These are phyloP conservation scores for Antrozous pallidus DNA, from an alignment of 2,797 vertebrate species.

Conservation along the genomic window DNA sequence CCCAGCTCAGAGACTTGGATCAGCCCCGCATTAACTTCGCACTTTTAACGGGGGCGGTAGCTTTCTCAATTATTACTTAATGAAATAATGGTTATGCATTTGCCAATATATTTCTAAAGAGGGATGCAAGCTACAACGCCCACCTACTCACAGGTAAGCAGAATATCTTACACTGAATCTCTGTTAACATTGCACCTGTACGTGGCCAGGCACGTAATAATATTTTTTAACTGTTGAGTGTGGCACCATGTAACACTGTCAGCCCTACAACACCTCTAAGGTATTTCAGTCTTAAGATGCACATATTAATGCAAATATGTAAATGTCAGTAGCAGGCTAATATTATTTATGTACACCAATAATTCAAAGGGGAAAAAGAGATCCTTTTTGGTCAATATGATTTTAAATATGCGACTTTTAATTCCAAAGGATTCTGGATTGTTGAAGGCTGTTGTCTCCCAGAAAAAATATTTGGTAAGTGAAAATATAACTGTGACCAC, in stretches of 20 bases:
- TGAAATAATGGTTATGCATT: slow-evolving; percentile 70
- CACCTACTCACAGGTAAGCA: slow-evolving; percentile 53
- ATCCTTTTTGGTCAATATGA: slow-evolving; percentile 39
- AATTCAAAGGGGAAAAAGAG: slow-evolving; percentile 65
- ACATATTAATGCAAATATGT: slow-evolving; percentile 71
- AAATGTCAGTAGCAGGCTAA: slow-evolving; percentile 59
- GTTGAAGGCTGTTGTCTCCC: not conserved
- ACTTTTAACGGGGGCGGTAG: slow-evolving; percentile 78
- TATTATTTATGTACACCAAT: slow-evolving; percentile 76
- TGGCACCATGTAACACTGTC: slow-evolving; percentile 56
- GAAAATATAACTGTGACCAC: not conserved
- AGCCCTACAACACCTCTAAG: slow-evolving; percentile 64
- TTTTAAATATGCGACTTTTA: slow-evolving; percentile 43
- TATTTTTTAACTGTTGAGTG: slow-evolving; percentile 25
- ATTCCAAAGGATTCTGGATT: not conserved
- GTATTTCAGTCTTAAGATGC: slow-evolving; percentile 68
- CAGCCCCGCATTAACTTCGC: slow-evolving; percentile 78
- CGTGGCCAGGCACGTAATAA: slow-evolving; percentile 39
- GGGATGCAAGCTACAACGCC: slow-evolving; percentile 47
- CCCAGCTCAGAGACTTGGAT: slow-evolving; percentile 80
- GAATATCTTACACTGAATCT: not conserved
- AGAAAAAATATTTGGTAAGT: not conserved
- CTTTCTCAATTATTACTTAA: slow-evolving; percentile 78
- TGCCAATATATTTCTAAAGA: slow-evolving; percentile 63
- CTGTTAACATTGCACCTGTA: slow-evolving; percentile 60